phyloP scores from a whole-genome alignment of 2,888 invertebrate species.

The Subacronicta megacephala region DNA sequence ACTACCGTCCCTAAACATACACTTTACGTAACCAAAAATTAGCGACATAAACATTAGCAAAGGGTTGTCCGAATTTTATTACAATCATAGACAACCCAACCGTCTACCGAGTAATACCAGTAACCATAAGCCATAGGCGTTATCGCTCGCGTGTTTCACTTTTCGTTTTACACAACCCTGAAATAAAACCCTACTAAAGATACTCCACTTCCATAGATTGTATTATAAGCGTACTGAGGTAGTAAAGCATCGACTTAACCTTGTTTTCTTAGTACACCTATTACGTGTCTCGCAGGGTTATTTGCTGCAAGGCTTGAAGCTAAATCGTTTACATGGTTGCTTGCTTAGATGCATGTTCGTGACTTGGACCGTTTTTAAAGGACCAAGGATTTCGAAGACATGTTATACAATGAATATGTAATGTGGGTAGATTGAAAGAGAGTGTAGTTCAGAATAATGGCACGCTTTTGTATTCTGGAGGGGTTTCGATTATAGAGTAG shows the following conservation, averaged over 20 bases:
- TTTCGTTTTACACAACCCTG: slow-evolving; percentile 38
- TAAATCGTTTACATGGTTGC: slow-evolving; percentile 59
- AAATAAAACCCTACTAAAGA: slow-evolving; percentile 34
- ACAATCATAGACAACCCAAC: slow-evolving; percentile 39
- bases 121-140: slow-evolving; percentile 42
- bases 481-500: slow-evolving; percentile 30
- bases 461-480: slow-evolving; percentile 38
- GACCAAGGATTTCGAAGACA: slow-evolving; percentile 40
- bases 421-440: slow-evolving; percentile 55
- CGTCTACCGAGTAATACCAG: slow-evolving; percentile 26
- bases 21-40: slow-evolving; percentile 17
- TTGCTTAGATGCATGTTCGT: slow-evolving; percentile 56
- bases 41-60: slow-evolving; percentile 37
- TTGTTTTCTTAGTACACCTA: slow-evolving; percentile 63
- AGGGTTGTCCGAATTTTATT: slow-evolving; percentile 51
- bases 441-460: slow-evolving; percentile 49
- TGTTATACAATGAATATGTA: slow-evolving; percentile 55
- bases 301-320: slow-evolving; percentile 58
- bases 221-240: slow-evolving; percentile 13
- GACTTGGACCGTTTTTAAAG: slow-evolving; percentile 55
- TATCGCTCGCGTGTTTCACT: slow-evolving; percentile 47
- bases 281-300: slow-evolving; percentile 56
- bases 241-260: slow-evolving; percentile 30
- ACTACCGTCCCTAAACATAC: background rate
- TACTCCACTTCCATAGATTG: slow-evolving; percentile 43